A percentile compares a stretch with the other conserved stretches of the same genome.
These are phyloP conservation scores for Adrianichthys oophorus DNA, from an alignment of 2,797 vertebrate species.

Conservation along the genomic window DNA sequence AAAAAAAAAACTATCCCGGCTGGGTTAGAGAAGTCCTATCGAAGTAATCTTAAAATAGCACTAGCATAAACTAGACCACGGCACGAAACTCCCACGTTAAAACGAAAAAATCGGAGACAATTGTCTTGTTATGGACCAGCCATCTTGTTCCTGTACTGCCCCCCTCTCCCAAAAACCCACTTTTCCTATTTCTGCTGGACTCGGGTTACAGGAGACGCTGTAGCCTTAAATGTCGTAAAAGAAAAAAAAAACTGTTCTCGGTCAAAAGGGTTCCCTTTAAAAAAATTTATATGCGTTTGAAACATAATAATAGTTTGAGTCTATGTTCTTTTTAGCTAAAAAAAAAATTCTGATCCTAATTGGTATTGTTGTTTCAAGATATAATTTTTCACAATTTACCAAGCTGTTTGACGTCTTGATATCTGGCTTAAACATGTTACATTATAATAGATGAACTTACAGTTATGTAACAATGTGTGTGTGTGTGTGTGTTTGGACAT, in stretches of 20 bases:
- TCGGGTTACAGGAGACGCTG: constrained; percentile 72
- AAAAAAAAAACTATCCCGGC: constrained; percentile 11
- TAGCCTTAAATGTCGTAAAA: constrained; percentile 49
- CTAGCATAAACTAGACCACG: not conserved
- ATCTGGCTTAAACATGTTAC: too few species aligned
- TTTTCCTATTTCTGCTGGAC: constrained; percentile 50
- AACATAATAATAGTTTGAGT: too few species aligned
- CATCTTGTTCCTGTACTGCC: constrained; percentile 80
- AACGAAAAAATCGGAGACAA: constrained; percentile 32
- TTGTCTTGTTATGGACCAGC: constrained; percentile 68
- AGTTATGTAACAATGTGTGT: constrained; percentile 31
- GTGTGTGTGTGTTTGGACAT: constrained; percentile 47
- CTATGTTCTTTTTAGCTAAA: too few species aligned
- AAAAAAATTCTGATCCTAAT: too few species aligned
- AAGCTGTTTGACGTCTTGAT: too few species aligned
- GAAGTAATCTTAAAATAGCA: not conserved
- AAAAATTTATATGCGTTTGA: too few species aligned
- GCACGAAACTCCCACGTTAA: constrained; percentile 25
- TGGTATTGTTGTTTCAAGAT: too few species aligned
- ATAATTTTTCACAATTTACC: too few species aligned
- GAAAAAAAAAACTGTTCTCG: too few species aligned
- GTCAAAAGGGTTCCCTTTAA: too few species aligned
- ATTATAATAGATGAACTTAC: not conserved
- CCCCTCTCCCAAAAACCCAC: constrained; percentile 11
- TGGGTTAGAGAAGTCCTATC: constrained; percentile 17